Conservation (phyloP, 2,888 invertebrate genomes). For the Patella caerulea region DNA sequence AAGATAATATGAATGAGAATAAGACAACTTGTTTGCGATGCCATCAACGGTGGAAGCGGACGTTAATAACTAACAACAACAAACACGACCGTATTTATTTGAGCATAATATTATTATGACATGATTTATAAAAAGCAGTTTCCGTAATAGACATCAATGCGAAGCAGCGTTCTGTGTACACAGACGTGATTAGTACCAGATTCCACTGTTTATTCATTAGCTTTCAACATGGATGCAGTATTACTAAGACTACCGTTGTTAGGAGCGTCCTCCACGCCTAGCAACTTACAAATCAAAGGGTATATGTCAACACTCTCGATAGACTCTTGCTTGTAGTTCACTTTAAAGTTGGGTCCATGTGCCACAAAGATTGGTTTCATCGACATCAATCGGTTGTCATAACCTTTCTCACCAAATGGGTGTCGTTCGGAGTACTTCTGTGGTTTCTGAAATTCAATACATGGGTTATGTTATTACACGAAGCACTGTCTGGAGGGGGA, state of each 20-base stretch:
- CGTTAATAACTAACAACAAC: no score
- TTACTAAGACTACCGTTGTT: conserved; percentile 65
- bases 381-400: conserved; percentile 73
- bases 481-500: no score
- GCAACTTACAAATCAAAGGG: conserved; percentile 77
- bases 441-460: no score
- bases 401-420: conserved; percentile 76
- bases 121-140: no score
- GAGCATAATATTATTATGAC: no score
- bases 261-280: conserved; percentile 74
- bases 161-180: not conserved
- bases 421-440: not conserved
- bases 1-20: no score
- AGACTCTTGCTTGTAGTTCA: conserved; percentile 70
- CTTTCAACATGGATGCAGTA: conserved; percentile 18
- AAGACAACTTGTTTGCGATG: no score
- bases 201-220: not conserved
- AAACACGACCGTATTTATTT: no score
- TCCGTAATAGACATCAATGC: no score
- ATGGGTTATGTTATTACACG: no score
- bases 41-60: no score
- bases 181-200: no score
- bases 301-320: conserved; percentile 80
- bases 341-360: conserved; percentile 76
- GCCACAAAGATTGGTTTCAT: conserved; percentile 69